Evolutionary conservation across 2,113 vertebrate species (phyloP).

Genomic region (Carassius gibelio): DNA sequence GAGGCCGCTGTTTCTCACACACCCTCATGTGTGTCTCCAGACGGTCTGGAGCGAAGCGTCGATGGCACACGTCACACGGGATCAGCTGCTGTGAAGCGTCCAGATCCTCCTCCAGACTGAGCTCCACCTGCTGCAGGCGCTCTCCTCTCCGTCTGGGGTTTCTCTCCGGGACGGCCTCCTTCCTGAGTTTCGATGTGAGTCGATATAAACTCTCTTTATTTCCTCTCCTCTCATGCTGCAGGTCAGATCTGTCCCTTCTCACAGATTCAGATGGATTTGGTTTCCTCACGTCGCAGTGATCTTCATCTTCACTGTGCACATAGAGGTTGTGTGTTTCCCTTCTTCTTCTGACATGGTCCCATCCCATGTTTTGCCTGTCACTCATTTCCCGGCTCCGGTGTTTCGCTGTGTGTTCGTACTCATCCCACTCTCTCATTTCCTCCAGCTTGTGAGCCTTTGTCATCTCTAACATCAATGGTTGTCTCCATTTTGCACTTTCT

Average conservation of each 20-base stretch:
- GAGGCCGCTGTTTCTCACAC: constrained; percentile 77
- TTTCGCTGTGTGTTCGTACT: neutral
- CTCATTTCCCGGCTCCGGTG: neutral
- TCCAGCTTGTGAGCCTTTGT: constrained; percentile 45
- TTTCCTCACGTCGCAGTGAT: neutral
- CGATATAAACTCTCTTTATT: neutral
- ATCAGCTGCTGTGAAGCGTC: constrained; percentile 45
- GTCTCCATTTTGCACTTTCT: constrained; percentile 43
- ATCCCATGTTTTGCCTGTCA: neutral
- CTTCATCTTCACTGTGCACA: constrained; percentile 34
- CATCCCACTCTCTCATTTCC: neutral
- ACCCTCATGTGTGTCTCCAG: constrained; percentile 78
- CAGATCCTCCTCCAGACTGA: neutral
- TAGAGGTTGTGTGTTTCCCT: neutral
- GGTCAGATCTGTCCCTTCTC: neutral
- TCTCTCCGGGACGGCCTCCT: neutral
- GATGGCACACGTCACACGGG: constrained; percentile 78
- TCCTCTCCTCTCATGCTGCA: neutral
- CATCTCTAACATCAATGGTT: constrained; percentile 66
- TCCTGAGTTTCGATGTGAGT: neutral
- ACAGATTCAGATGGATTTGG: neutral
- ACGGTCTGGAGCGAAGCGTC: constrained; percentile 74
- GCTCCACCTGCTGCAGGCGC: constrained; percentile 31
- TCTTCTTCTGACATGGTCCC: neutral
- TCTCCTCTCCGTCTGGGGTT: neutral